These are phyloP conservation scores for Ephydatia muelleri DNA, from an alignment of 37 sponge, comb jelly and placozoan species.

Conservation along the genomic window DNA sequence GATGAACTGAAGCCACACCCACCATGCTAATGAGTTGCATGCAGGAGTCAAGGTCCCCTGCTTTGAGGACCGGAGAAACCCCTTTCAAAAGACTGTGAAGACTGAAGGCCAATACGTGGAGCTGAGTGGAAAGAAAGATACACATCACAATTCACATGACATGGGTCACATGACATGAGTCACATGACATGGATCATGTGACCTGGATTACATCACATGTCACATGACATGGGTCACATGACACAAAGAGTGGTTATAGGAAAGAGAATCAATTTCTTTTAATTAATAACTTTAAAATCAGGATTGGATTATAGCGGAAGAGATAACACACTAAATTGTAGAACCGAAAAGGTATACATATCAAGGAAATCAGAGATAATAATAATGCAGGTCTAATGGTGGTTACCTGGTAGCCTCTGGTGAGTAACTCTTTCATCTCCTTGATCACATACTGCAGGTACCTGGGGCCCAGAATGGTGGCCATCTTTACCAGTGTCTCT, in stretches of 20 bases:
- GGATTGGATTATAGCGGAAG: too few species aligned
- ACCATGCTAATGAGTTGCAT: slow-evolving; percentile 52
- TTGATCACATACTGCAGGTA: slow-evolving; percentile 70
- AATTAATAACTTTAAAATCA: too few species aligned
- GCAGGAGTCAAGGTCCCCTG: slow-evolving; percentile 84
- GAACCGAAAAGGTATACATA: too few species aligned
- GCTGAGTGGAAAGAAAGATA: slow-evolving; percentile 29
- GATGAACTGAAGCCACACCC: background rate
- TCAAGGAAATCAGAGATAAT: too few species aligned
- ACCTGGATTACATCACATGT: too few species aligned
- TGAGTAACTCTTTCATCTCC: slow-evolving; percentile 83
- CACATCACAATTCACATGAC: too few species aligned
- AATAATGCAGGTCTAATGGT: background rate
- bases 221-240: too few species aligned
- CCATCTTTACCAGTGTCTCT: slow-evolving; percentile 81
- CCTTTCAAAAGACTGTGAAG: slow-evolving; percentile 77
- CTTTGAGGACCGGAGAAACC: slow-evolving; percentile 39
- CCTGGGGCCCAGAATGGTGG: slow-evolving; percentile 65
- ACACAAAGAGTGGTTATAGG: too few species aligned
- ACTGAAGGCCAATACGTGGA: slow-evolving; percentile 84
- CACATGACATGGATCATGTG: too few species aligned
- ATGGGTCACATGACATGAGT: background rate
- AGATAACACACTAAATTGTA: too few species aligned
- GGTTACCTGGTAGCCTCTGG: slow-evolving; percentile 85
- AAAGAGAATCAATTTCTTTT: background rate